Evolutionary conservation across 2,113 vertebrate species (phyloP), one percentile per base, ranked within the genome.

Genomic region (Amazona vittata): DNA sequence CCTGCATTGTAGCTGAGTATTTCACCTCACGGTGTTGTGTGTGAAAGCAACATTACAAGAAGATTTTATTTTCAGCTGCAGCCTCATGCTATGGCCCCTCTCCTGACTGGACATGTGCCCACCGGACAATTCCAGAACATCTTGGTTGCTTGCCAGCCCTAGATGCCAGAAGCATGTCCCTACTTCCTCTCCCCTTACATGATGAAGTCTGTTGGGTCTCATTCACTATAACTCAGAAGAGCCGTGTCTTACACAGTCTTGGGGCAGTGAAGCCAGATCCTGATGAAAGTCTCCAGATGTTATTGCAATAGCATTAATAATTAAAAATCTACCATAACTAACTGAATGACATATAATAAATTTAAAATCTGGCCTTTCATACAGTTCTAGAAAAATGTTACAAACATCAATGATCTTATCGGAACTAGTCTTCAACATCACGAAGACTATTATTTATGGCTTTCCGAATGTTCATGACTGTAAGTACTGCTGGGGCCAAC

Each of bases 121-220:
- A 78, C 26, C 2, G 69, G 89, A 95, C 94, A 94, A 68, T 92
- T 65, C 86, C 86, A 78, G 69, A 86, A 73, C 80, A 11, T 79
- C 65, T 82, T 95, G 93, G 69, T 81, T 50, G 59, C 73, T 74
- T 92, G 89, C 94, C 94, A 96, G 52, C 69, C 83, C 43, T 77
- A 93, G 84, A 91, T 95, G 91, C 94, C 94, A 95, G 86, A 95
- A 92, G 80, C 83, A 86, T 86, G 91, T 95, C 95, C 94, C 89
- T 65, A 44, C 78, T 94, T 96, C 94, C 95, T 94, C 83, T 93
- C 52, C 46, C 16, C 43, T 92, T 81, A 24, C 37, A 15, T 1
- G 9, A 84, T 79, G 77, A 78, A 92, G 55, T 81, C 91, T 95
- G 80, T 3, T 0, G 94, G 83, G 80, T 92, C 93, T 90, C 35